phyloP scores from a whole-genome alignment of 2,113 vertebrate genomes.

The Pangasianodon gigas region DNA sequence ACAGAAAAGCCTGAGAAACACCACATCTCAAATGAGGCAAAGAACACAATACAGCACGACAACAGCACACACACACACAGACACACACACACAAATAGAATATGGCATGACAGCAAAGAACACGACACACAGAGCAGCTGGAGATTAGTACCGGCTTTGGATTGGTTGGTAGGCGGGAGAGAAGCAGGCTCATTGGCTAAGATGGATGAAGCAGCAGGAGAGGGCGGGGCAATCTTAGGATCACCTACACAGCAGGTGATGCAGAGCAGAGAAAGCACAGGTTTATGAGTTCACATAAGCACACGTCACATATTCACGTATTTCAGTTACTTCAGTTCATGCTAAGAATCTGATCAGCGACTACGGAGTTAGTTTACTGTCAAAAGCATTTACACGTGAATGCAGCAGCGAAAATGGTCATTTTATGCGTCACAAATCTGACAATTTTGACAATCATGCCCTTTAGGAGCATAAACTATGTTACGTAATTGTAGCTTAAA shows the following conservation, averaged over 20 bases:
- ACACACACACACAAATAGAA: slow-evolving; percentile 23
- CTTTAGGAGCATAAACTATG: background rate
- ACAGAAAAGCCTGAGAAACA: background rate
- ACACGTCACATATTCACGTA: background rate
- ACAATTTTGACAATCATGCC: background rate
- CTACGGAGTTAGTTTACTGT: background rate
- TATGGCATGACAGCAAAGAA: background rate
- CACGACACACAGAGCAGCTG: slow-evolving; percentile 59
- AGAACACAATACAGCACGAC: background rate
- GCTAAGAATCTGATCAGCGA: background rate
- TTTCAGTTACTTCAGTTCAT: background rate
- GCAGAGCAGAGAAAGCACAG: slow-evolving; percentile 72
- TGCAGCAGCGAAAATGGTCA: background rate
- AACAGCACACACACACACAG: slow-evolving; percentile 10
- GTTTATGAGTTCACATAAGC: slow-evolving; percentile 43
- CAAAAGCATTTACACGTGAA: background rate
- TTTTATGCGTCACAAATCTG: background rate
- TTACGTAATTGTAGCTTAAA: background rate
- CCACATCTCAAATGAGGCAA: background rate
- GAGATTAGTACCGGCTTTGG: slow-evolving; percentile 70
- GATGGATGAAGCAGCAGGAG: slow-evolving; percentile 68
- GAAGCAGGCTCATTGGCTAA: slow-evolving; percentile 69
- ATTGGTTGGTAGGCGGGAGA: slow-evolving; percentile 66
- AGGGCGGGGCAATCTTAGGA: slow-evolving; percentile 67
- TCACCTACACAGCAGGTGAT: slow-evolving; percentile 72